Evolutionary conservation across 2,888 invertebrate species (phyloP).

Genomic region (Hymenopus coronatus): DNA sequence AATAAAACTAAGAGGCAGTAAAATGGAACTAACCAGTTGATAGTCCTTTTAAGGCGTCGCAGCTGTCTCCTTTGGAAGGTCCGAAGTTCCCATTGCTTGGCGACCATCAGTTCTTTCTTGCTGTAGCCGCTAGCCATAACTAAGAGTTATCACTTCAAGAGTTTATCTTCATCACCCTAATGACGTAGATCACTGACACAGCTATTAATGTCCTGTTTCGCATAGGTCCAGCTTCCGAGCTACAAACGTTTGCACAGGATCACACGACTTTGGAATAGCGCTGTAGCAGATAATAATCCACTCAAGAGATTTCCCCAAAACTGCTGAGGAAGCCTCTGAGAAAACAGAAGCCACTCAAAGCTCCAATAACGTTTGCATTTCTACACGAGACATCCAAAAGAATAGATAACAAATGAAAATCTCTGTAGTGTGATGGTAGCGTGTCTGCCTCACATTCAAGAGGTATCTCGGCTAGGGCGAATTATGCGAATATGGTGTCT

Average conservation of each 20-base stretch:
- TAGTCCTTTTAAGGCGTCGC: slow-evolving; percentile 34
- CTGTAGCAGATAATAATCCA: no score
- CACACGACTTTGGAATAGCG: no score
- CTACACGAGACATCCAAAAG: no score
- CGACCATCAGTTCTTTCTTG: background rate
- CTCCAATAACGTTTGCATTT: no score
- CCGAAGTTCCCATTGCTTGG: slow-evolving; percentile 40
- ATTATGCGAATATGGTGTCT: no score
- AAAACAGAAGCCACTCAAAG: no score
- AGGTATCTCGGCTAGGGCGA: no score
- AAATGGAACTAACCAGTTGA: slow-evolving; percentile 20
- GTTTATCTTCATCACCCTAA: background rate
- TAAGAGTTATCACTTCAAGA: background rate
- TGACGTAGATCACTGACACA: background rate
- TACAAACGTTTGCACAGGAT: background rate
- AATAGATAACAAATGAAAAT: no score
- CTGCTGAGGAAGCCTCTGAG: no score
- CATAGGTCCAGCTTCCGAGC: background rate
- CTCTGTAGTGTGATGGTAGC: no score
- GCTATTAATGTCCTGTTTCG: background rate
- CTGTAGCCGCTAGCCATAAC: background rate
- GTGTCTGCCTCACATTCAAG: no score
- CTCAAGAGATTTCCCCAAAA: no score
- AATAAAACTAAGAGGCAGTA: background rate
- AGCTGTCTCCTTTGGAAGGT: slow-evolving; percentile 38